Percentiles rank a stretch among this genome's conserved stretches.
These are phyloP conservation scores for Andrena hattorfiana DNA, from an alignment of 2,888 invertebrate genomes.

Conservation along the genomic window DNA sequence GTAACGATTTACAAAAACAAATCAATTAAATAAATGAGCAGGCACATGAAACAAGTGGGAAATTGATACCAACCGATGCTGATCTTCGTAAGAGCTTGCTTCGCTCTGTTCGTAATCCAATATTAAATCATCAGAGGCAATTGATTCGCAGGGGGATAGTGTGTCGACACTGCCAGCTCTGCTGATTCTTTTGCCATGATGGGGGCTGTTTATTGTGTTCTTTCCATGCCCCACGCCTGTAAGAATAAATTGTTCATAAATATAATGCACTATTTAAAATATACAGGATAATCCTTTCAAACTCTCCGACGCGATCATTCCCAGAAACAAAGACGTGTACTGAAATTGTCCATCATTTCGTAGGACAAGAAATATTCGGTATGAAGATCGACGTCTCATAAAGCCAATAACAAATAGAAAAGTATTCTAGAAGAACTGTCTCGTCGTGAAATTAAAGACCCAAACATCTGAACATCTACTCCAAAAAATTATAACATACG, in stretches of 20 bases:
- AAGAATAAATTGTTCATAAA: not conserved
- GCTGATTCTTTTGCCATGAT: conserved; percentile 85
- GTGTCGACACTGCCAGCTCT: conserved; percentile 92
- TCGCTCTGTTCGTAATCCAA: conserved; percentile 92
- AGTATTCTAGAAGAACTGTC: too few relatives aligned
- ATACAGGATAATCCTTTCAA: too few relatives aligned
- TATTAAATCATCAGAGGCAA: conserved; percentile 95
- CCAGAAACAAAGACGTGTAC: too few relatives aligned
- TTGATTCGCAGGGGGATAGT: conserved; percentile 92
- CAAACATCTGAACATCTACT: too few relatives aligned
- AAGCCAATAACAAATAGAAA: too few relatives aligned
- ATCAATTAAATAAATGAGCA: not conserved
- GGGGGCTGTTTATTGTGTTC: conserved; percentile 81
- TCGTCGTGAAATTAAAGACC: too few relatives aligned
- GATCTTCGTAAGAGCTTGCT: conserved; percentile 87
- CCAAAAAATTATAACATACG: too few relatives aligned
- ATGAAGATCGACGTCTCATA: too few relatives aligned
- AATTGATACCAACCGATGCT: conserved; percentile 86
- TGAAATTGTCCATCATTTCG: too few relatives aligned
- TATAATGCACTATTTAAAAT: not conserved
- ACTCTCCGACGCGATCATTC: too few relatives aligned
- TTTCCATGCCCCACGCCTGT: conserved; percentile 76
- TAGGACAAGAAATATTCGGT: too few relatives aligned
- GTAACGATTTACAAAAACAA: not conserved
- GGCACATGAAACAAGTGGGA: too few relatives aligned